Evolutionary conservation across 2,888 invertebrate species (phyloP), one percentile per base, ranked within the genome.

Genomic region (Malthinus seriepunctatus): DNA sequence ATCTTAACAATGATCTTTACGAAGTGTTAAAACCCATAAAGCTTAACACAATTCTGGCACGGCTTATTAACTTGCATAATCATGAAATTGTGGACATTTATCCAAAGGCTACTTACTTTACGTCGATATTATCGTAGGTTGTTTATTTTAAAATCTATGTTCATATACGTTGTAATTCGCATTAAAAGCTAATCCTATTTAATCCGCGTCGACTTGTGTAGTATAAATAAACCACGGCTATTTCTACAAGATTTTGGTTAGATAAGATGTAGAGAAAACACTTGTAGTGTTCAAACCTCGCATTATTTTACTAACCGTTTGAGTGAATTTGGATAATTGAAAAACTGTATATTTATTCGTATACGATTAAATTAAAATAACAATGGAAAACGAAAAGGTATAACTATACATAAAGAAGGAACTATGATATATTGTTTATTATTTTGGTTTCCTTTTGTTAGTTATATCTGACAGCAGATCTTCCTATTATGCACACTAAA

Each of bases 281-380:
- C 23, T 42, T 42, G 39, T 42, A 42, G n/a, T 23, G 14, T 42
- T 42, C 39, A 42, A 15, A 39, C 9, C 15, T n/a, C 15, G 39
- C 39, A 39, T 23, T 23, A 23, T 23, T 23, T 23, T 23, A 23
- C 23, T 23, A 23, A 23, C 23, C 23, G 23, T 23, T 23, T 23
- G 3, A 5, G 23, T 23, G 23, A 23, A 5, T 23, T 23, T 23
- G 23, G 23, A 23, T 23, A 23, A 23, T 23, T 23, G 23, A 23
- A 23, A 46, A 45, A 56, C 31, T 57, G 47, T 45, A 51, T 56
- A 51, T 47, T 58, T 58, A 63, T 61, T 60, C 64, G 62, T 62
- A n/a, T n/a, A 51, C 55, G 60, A 57, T 51, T 64, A 56, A 64
- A 64, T 64, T 62, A 64, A 62, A 64, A 64, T 62, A 62, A 64